Evolutionary conservation across 1,140 invertebrate species (phyloP), one percentile per base, ranked within the genome.

Genomic region (Tetranychus cinnabarinus): DNA sequence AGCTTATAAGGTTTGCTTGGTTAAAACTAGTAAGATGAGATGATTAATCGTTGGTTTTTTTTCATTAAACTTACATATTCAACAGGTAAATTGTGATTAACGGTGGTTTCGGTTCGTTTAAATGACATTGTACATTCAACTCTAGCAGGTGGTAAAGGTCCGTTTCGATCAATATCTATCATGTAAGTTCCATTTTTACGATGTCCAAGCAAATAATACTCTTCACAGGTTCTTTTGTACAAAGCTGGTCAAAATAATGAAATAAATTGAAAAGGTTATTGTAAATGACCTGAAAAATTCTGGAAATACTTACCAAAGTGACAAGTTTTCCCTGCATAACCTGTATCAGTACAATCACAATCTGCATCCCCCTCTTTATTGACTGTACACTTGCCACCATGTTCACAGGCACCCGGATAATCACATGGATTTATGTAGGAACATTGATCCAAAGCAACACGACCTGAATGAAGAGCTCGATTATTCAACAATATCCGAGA

Each of bases 151-250:
- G 86, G 85, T 68, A 89, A 86, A 59, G 82, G 80, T 0, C 89
- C 89, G 70, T 90, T 89, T 2, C 88, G 86, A 71, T 95, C 89
- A 60, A 93, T 88, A 68, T 93, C 89, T 62, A 91, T 75, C 60
- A 74, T 86, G 69, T 90, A 92, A 0, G 90, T 85, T 65, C 89
- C 86, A 47, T 86, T 84, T 67, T 87, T 80, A 0, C 82, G 86
- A 67, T 86, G 86, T 7, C 80, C 81, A 5, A 90, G 71, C 3
- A 91, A 75, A 12, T 86, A 88, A 54, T 93, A 70, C 69, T 92
- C 88, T 73, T 93, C 88, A 70, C 89, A 95, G 0, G 88, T 90
- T 70, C 86, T 84, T 62, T 85, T 80, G 68, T 86, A 88, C 59
- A 83, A 79, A 10, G 89, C 81, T 82, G 68, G 23, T 48, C 74